Percentiles rank a stretch among this genome's conserved stretches.
phyloP scores from a whole-genome alignment of 1,140 invertebrate genomes.

The Steinernema feltiae region DNA sequence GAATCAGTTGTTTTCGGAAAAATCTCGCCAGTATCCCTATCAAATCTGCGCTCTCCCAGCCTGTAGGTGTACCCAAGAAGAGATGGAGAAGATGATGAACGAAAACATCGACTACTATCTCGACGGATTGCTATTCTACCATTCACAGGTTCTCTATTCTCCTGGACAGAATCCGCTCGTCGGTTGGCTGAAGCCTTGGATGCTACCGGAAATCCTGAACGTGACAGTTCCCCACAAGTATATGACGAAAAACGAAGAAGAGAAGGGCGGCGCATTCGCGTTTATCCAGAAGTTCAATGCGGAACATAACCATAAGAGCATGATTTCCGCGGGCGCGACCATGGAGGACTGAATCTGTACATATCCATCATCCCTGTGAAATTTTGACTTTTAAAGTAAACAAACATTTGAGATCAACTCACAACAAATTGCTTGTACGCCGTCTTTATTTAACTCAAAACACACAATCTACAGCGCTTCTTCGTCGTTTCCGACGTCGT shows the following conservation, averaged over 20 bases:
- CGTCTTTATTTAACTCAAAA: no score
- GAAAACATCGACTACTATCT: constrained; percentile 51
- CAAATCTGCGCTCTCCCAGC: constrained; percentile 62
- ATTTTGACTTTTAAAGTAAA: no score
- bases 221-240: constrained; percentile 59
- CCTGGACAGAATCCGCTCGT: constrained; percentile 75
- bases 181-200: constrained; percentile 78
- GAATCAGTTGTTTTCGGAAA: background rate
- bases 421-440: no score
- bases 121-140: constrained; percentile 77
- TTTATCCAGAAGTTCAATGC: constrained; percentile 33
- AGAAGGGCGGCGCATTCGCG: background rate
- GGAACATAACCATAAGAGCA: constrained; percentile 26
- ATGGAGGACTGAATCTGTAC: no score
- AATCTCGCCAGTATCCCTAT: constrained; percentile 45
- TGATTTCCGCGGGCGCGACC: background rate
- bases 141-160: constrained; percentile 71
- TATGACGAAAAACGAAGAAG: background rate
- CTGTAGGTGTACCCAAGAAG: constrained; percentile 59
- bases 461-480: no score
- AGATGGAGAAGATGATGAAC: constrained; percentile 35
- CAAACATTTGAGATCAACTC: no score
- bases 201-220: constrained; percentile 74
- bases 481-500: no score
- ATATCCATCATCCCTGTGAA: no score